Conservation (phyloP, 2,888 invertebrate species). For the Stenchaetothrips biformis region DNA sequence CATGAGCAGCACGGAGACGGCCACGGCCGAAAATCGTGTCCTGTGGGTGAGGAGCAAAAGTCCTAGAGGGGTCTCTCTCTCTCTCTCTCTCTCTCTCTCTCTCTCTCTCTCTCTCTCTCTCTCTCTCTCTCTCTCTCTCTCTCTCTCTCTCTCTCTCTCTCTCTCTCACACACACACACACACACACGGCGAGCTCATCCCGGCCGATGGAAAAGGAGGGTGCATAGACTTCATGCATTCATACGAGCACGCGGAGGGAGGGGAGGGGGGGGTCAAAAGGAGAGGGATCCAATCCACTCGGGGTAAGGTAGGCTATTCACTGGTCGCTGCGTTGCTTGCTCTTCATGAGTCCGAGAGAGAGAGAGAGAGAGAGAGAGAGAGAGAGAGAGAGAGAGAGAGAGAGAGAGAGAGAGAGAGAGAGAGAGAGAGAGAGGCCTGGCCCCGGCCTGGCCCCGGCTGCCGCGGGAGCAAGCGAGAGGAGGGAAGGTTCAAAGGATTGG, state of each 20-base stretch:
- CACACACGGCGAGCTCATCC: conserved; percentile 10
- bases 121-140: too few species aligned
- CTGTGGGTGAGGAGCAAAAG: too few species aligned
- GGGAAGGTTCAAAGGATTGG: neutral
- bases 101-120: too few species aligned
- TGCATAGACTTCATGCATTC: conserved; percentile 10
- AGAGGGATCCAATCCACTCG: conserved; percentile 7
- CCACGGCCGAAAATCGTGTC: too few species aligned
- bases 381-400: too few species aligned
- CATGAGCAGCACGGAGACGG: too few species aligned
- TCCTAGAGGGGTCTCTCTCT: too few species aligned
- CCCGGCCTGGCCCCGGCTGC: neutral
- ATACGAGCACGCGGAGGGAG: conserved; percentile 6
- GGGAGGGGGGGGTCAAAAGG: neutral
- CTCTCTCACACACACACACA: conserved; percentile 2
- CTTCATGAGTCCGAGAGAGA: too few species aligned
- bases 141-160: too few species aligned
- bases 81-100: too few species aligned
- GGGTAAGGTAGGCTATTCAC: neutral
- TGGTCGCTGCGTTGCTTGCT: neutral
- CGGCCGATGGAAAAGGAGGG: conserved; percentile 1
- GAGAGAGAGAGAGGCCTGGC: neutral
- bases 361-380: too few species aligned
- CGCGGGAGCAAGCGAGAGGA: neutral
- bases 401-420: too few species aligned